phyloP scores from a whole-genome alignment of 2,888 invertebrate genomes.

The Papilio protenor region DNA sequence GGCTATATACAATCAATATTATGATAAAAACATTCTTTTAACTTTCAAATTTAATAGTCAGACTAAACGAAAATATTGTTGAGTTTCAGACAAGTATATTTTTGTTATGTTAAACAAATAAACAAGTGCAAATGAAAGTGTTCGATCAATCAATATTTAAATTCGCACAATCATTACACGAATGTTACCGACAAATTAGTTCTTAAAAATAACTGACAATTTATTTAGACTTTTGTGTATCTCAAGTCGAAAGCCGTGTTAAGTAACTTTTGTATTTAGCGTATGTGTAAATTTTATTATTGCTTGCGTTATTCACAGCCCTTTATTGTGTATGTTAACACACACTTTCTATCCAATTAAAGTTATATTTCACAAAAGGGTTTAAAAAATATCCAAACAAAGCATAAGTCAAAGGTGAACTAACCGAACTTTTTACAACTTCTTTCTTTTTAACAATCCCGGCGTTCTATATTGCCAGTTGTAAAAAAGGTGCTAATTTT shows the following conservation, averaged over 20 bases:
- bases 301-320: slow-evolving; percentile 26
- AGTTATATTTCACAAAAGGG: slow-evolving; percentile 8
- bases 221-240: background rate
- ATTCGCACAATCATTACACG: background rate
- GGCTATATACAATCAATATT: background rate
- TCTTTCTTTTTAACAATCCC: background rate
- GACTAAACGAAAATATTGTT: background rate
- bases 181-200: background rate
- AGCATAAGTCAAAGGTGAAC: slow-evolving; percentile 6
- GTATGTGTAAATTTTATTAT: slow-evolving; percentile 33
- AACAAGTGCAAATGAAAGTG: background rate
- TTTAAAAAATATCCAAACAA: slow-evolving; percentile 3
- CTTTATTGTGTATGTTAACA: slow-evolving; percentile 20
- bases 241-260: slow-evolving; percentile 8
- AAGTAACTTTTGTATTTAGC: slow-evolving; percentile 30
- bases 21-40: background rate
- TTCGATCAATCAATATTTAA: background rate
- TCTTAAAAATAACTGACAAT: slow-evolving; percentile 2
- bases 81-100: background rate
- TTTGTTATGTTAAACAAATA: background rate
- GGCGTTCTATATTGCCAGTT: slow-evolving; percentile 5
- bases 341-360: slow-evolving; percentile 29
- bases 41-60: background rate
- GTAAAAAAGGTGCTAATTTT: slow-evolving; percentile 15
- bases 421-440: slow-evolving; percentile 12